Evolutionary conservation across 2,888 invertebrate species (phyloP).

Genomic region (Elegia similella): DNA sequence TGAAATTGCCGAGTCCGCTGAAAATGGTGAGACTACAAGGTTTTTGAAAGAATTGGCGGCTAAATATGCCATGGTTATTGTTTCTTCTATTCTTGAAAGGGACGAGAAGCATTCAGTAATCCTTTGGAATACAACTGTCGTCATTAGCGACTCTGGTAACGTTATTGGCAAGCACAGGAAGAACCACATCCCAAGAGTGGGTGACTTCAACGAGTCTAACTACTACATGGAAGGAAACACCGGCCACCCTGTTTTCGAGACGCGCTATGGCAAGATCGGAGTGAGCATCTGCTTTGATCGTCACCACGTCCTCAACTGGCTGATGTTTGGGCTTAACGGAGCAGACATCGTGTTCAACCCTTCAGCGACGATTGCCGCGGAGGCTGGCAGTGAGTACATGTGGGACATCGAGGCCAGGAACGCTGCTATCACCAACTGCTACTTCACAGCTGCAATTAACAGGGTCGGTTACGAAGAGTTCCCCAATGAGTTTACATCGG

Average conservation of each 20-base stretch:
- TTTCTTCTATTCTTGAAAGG: slow-evolving; percentile 97
- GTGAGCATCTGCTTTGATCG: slow-evolving; percentile 99
- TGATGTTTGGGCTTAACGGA: slow-evolving; percentile 98
- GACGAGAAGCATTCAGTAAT: slow-evolving; percentile 93
- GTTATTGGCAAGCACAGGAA: slow-evolving; percentile 98
- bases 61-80: slow-evolving; percentile 95
- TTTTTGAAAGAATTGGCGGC: slow-evolving; percentile 90
- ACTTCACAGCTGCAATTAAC: slow-evolving; percentile 96
- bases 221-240: slow-evolving; percentile 98
- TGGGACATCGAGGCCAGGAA: slow-evolving; percentile 98
- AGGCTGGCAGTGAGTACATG: slow-evolving; percentile 91
- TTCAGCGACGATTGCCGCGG: slow-evolving; percentile 92
- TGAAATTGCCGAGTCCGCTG: slow-evolving; percentile 97
- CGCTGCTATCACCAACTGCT: slow-evolving; percentile 98
- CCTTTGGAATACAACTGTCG: slow-evolving; percentile 98
- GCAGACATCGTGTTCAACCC: slow-evolving; percentile 99
- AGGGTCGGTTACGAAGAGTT: slow-evolving; percentile 96
- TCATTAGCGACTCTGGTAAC: slow-evolving; percentile 93
- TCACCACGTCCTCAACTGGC: slow-evolving; percentile 99
- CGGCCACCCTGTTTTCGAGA: slow-evolving; percentile 96
- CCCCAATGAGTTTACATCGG: slow-evolving; percentile 79
- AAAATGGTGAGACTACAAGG: slow-evolving; percentile 92
- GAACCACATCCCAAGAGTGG: slow-evolving; percentile 98
- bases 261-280: slow-evolving; percentile 93
- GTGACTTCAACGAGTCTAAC: slow-evolving; percentile 99